Conservation (phyloP, 2,888 invertebrate species). For the Agrotis segetum region DNA sequence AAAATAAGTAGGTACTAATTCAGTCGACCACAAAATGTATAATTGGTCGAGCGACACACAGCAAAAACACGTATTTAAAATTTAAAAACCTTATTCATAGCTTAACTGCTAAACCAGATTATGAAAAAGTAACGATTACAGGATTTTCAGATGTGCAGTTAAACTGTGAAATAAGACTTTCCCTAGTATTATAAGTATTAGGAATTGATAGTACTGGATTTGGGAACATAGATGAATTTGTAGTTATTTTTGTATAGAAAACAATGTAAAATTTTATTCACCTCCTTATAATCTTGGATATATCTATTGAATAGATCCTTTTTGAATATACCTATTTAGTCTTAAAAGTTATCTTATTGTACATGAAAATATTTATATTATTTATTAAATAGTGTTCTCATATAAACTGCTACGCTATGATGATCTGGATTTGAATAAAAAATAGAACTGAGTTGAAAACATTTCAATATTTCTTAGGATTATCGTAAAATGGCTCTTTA, state of each 20-base stretch:
- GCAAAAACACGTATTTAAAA: slow-evolving; percentile 12
- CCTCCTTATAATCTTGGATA: slow-evolving; percentile 44
- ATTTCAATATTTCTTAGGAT: background rate
- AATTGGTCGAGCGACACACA: slow-evolving; percentile 9
- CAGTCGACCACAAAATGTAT: slow-evolving; percentile 18
- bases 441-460: background rate
- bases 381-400: slow-evolving; percentile 14
- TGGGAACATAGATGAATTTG: slow-evolving; percentile 77
- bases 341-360: slow-evolving; percentile 29
- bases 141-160: slow-evolving; percentile 57
- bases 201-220: slow-evolving; percentile 67
- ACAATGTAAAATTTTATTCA: slow-evolving; percentile 39
- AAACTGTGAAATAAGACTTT: slow-evolving; percentile 61
- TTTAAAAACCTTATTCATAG: slow-evolving; percentile 52
- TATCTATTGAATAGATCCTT: slow-evolving; percentile 51
- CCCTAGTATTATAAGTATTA: slow-evolving; percentile 55
- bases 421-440: slow-evolving; percentile 23
- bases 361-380: slow-evolving; percentile 1
- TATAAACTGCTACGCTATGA: slow-evolving; percentile 21
- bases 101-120: slow-evolving; percentile 55
- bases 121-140: slow-evolving; percentile 45
- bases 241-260: slow-evolving; percentile 75
- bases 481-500: background rate
- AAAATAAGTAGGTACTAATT: slow-evolving; percentile 9
- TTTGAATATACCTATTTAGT: slow-evolving; percentile 55